Evolutionary conservation across 2,888 invertebrate species (phyloP).

Genomic region (Andrena flavipes): DNA sequence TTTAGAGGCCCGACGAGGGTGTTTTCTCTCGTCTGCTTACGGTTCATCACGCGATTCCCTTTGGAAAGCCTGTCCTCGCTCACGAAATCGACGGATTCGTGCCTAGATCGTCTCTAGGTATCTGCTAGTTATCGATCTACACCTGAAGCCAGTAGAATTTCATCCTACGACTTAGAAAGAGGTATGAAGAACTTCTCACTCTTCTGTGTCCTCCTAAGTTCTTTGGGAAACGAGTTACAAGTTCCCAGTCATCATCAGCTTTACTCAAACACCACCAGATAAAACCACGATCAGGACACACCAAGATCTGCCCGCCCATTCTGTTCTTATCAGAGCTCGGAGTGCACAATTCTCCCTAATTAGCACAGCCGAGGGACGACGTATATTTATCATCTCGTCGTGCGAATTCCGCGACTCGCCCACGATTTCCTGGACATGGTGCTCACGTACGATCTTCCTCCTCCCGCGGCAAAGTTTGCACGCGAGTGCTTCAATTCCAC

Average conservation of each 20-base stretch:
- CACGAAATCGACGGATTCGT: not conserved
- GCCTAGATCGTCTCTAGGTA: no score
- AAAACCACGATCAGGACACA: no score
- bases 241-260: no score
- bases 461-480: not conserved
- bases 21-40: conserved; percentile 28
- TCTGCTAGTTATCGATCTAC: no score
- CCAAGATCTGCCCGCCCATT: no score
- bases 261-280: no score
- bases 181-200: no score
- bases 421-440: conserved; percentile 57
- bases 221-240: no score
- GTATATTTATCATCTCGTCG: conserved; percentile 35
- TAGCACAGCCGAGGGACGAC: not conserved
- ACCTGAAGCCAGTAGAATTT: no score
- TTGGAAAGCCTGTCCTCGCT: not conserved
- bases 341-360: conserved; percentile 7
- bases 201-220: no score
- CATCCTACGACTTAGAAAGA: no score
- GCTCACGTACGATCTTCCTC: conserved; percentile 1
- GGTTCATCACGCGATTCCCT: not conserved
- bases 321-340: no score
- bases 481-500: conserved; percentile 28
- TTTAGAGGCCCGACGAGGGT: conserved; percentile 66
- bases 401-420: conserved; percentile 44